A percentile compares a stretch with the other conserved stretches of the same genome.
Conservation (phyloP, 2,113 vertebrate genomes). For the Glaucomys volans region DNA sequence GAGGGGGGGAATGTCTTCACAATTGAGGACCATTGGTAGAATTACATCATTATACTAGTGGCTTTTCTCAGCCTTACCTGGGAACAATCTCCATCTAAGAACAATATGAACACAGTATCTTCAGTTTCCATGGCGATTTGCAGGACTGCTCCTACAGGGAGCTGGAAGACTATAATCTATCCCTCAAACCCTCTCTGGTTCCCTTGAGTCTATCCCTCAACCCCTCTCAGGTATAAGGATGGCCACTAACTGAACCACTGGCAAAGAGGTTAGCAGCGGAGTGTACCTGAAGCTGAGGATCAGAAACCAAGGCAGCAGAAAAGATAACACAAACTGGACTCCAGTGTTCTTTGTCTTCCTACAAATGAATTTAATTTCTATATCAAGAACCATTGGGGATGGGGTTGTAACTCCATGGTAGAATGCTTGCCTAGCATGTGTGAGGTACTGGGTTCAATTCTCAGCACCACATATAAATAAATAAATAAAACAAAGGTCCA, state of each 20-base stretch:
- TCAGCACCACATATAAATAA: too few species aligned
- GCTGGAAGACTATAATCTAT: neutral
- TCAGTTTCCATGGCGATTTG: conserved; percentile 41
- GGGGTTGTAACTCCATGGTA: too few species aligned
- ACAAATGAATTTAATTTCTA: neutral
- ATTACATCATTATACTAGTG: neutral
- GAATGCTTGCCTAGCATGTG: too few species aligned
- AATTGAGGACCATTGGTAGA: neutral
- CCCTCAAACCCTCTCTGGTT: neutral
- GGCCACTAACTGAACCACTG: neutral
- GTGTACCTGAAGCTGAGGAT: neutral
- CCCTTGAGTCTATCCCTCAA: neutral
- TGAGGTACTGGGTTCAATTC: too few species aligned
- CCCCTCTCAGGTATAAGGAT: neutral
- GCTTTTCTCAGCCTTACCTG: neutral
- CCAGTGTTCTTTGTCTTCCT: neutral
- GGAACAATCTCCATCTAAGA: neutral
- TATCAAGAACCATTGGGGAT: neutral
- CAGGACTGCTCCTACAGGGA: neutral
- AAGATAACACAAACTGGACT: neutral
- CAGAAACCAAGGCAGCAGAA: neutral
- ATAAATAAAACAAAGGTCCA: too few species aligned
- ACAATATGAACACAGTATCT: neutral
- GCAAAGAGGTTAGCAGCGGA: neutral
- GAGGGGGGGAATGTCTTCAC: neutral